Evolutionary conservation across 2,113 vertebrate genomes (phyloP).

Genomic region (Baryphthengus martii): DNA sequence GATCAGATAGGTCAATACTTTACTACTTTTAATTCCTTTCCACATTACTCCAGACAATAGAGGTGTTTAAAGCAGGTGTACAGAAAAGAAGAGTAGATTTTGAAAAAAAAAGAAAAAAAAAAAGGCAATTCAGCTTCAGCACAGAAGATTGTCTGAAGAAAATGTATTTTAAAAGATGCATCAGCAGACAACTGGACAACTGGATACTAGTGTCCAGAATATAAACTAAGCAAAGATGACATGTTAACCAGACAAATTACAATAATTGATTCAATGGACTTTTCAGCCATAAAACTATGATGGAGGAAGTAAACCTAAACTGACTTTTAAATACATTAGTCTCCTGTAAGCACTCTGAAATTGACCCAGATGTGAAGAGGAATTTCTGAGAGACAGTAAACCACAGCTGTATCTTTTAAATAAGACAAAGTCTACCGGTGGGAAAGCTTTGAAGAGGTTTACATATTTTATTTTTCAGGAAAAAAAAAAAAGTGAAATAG

Average conservation of each 20-base stretch:
- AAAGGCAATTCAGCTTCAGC: constrained; percentile 28
- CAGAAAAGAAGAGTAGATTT: not conserved
- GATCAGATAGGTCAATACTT: not conserved
- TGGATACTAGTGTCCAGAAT: not conserved
- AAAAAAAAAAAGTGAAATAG: not conserved
- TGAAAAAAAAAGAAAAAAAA: not conserved
- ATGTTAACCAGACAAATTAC: not conserved
- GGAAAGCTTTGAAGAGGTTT: not conserved
- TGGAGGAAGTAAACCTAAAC: not conserved
- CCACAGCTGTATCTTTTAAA: not conserved
- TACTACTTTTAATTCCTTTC: constrained; percentile 56
- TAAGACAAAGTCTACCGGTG: not conserved
- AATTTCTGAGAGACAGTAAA: not conserved
- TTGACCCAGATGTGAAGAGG: not conserved
- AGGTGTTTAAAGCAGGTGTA: constrained; percentile 46
- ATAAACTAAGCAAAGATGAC: not conserved
- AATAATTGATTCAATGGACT: not conserved
- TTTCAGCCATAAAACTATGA: not conserved
- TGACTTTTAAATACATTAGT: not conserved
- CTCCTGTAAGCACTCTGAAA: not conserved
- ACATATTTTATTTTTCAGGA: not conserved
- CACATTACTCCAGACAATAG: constrained; percentile 71
- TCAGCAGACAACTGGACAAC: not conserved
- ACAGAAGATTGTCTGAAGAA: constrained; percentile 47
- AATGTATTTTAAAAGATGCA: constrained; percentile 31